These are phyloP conservation scores for Emys orbicularis DNA, from an alignment of 2,797 vertebrate species.

Conservation along the genomic window DNA sequence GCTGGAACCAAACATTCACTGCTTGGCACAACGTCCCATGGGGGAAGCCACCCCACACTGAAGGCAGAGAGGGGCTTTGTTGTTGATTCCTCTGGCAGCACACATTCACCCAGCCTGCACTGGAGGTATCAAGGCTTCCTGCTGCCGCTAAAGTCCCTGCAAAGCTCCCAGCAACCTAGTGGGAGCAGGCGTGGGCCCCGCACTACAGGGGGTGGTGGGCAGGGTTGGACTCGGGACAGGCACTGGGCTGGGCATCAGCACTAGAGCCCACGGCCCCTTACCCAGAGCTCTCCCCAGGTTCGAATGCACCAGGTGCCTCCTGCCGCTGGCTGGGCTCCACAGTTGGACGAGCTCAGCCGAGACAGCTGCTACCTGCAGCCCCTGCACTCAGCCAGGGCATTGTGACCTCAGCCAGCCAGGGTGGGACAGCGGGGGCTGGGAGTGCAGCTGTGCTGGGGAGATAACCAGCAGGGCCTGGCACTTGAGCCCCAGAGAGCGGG, in stretches of 20 bases:
- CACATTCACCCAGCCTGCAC: no score
- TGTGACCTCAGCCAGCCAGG: slow-evolving; percentile 5
- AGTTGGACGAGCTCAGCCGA: background rate
- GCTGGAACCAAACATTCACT: background rate
- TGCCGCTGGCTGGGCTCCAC: background rate
- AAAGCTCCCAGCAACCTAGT: background rate
- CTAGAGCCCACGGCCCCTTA: background rate
- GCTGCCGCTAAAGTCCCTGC: background rate
- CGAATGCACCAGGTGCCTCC: background rate
- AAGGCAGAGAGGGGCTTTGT: no score
- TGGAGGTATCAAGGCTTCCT: background rate
- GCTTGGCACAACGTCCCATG: no score
- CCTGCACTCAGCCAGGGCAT: background rate
- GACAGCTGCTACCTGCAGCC: background rate
- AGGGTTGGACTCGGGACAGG: background rate
- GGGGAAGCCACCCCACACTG: no score
- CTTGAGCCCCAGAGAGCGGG: background rate
- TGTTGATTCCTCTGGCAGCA: no score
- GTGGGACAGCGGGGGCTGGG: background rate
- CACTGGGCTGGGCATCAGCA: background rate
- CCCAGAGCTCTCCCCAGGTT: background rate
- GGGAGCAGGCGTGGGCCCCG: background rate
- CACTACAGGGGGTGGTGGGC: background rate
- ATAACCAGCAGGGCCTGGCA: background rate
- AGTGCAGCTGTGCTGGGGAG: background rate